phyloP scores from a whole-genome alignment of 2,113 vertebrate species.

The Narcine bancroftii region DNA sequence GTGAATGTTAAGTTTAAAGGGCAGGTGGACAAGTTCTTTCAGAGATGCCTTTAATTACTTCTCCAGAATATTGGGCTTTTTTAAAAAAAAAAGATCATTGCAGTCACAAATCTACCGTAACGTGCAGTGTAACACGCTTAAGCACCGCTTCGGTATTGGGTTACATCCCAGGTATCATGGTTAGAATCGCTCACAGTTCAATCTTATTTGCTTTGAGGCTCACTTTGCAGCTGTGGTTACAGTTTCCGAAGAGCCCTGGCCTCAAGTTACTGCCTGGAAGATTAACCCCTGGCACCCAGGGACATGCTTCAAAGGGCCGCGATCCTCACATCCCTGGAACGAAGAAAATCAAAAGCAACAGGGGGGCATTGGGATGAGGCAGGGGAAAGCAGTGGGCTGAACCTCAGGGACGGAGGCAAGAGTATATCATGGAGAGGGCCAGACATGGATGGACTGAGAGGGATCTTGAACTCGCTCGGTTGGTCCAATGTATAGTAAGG shows the following conservation, averaged over 20 bases:
- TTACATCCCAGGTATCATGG: background rate
- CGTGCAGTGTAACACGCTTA: background rate
- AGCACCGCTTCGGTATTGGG: background rate
- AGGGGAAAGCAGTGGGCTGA: background rate
- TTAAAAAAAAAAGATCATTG: background rate
- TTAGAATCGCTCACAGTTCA: background rate
- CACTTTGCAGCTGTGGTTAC: background rate
- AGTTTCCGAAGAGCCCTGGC: background rate
- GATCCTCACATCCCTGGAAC: background rate
- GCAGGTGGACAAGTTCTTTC: background rate
- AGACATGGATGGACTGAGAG: too few species aligned
- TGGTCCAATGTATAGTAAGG: too few species aligned
- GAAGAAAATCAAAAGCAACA: background rate
- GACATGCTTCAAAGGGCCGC: background rate
- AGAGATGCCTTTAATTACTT: slow-evolving; percentile 9
- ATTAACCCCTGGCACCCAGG: background rate
- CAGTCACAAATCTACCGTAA: background rate
- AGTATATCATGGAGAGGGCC: too few species aligned
- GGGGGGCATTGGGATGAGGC: background rate
- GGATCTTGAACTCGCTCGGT: background rate
- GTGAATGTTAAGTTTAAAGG: background rate
- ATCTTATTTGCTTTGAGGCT: background rate
- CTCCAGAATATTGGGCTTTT: background rate
- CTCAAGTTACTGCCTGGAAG: background rate
- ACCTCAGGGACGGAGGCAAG: background rate